Percentiles rank a stretch among this genome's conserved stretches.
Conservation (phyloP, 92 coral and sea anemone species). For the Ricordea florida region DNA sequence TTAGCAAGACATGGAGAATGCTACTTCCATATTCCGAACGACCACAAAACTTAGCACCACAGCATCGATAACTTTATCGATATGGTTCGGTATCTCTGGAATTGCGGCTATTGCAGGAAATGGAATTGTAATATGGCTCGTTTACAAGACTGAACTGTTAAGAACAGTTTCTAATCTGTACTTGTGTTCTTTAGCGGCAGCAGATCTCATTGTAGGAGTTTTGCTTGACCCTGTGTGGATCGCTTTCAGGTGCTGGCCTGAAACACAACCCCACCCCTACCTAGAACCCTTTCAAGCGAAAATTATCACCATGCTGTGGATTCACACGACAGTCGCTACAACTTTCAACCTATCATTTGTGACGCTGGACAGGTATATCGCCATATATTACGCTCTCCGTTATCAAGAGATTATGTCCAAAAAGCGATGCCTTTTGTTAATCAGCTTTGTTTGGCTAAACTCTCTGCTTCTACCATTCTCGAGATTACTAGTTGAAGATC, state of each 20-base stretch:
- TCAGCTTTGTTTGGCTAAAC: not conserved
- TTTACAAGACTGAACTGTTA: not conserved
- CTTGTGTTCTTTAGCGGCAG: not conserved
- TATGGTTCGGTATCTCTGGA: not conserved
- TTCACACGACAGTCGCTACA: not conserved
- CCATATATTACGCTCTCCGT: too few species aligned
- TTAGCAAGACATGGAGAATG: too few species aligned
- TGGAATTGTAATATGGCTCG: not conserved
- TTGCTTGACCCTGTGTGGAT: too few species aligned
- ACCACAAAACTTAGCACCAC: too few species aligned
- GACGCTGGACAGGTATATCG: not conserved
- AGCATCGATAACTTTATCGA: not conserved
- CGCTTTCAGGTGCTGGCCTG: not conserved
- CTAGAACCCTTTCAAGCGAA: not conserved
- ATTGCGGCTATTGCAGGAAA: not conserved
- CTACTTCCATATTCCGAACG: too few species aligned
- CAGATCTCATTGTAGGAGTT: too few species aligned
- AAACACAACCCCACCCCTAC: too few species aligned
- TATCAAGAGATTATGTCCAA: not conserved
- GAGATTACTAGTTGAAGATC: not conserved
- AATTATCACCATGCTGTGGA: not conserved
- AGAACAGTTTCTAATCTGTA: not conserved
- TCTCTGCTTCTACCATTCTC: not conserved
- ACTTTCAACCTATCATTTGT: not conserved
- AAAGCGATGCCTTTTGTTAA: not conserved